These are phyloP conservation scores for Labroides dimidiatus DNA, from an alignment of 2,797 vertebrate genomes.

Conservation along the genomic window DNA sequence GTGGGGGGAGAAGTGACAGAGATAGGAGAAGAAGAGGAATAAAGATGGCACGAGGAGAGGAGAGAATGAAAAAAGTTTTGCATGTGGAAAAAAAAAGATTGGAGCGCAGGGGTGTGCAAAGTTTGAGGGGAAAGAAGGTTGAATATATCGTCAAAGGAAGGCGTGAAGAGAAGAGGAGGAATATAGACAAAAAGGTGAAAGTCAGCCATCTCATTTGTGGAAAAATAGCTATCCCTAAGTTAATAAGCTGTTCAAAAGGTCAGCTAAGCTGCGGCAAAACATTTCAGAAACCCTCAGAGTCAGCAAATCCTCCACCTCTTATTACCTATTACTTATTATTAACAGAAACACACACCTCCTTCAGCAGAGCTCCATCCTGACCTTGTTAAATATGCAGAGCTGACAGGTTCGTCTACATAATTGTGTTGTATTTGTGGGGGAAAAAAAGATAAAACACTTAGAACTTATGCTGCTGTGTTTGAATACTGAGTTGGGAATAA, in stretches of 20 bases:
- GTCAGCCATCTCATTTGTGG: slow-evolving; percentile 1
- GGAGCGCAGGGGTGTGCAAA: background rate
- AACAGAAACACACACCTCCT: slow-evolving; percentile 18
- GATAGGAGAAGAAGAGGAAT: background rate
- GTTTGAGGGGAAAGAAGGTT: background rate
- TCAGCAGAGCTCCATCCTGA: slow-evolving; percentile 5
- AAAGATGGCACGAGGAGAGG: background rate
- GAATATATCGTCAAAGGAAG: background rate
- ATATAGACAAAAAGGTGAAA: background rate
- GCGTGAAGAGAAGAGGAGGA: background rate
- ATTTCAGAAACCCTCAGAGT: background rate
- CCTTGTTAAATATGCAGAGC: slow-evolving; percentile 3
- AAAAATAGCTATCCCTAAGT: slow-evolving; percentile 7
- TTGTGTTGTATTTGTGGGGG: background rate
- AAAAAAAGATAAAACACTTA: background rate
- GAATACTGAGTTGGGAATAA: slow-evolving; percentile 38
- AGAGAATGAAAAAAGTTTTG: background rate
- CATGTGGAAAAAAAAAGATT: background rate
- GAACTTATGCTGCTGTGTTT: slow-evolving; percentile 14
- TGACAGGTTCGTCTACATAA: background rate
- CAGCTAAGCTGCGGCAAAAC: background rate
- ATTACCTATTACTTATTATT: slow-evolving; percentile 12
- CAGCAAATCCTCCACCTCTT: slow-evolving; percentile 25
- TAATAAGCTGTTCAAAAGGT: slow-evolving; percentile 4
- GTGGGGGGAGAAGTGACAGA: no score